Evolutionary conservation across 2,113 vertebrate genomes (phyloP).

Genomic region (Centrocercus urophasianus): DNA sequence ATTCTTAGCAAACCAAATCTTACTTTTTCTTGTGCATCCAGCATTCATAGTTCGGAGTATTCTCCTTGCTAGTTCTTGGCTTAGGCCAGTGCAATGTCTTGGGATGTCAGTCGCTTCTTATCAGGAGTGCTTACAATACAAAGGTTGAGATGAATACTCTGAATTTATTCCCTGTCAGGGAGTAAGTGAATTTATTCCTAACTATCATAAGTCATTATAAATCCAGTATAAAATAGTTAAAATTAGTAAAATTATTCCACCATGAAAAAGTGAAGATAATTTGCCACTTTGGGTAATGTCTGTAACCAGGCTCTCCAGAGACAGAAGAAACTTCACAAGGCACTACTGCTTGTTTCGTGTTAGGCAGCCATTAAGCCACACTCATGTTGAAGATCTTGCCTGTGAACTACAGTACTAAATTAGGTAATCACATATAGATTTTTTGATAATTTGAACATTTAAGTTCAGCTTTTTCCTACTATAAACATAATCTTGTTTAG

Average conservation of each 20-base stretch:
- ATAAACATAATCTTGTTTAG: not conserved
- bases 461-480: not conserved
- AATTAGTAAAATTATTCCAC: not conserved
- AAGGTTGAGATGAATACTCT: not conserved
- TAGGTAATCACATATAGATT: not conserved
- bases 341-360: not conserved
- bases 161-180: not conserved
- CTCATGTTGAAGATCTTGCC: not conserved
- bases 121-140: not conserved
- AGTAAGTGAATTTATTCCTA: not conserved
- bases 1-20: not conserved
- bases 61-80: not conserved
- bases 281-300: not conserved
- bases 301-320: not conserved
- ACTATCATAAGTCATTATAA: not conserved
- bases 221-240: not conserved
- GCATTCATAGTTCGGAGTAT: not conserved
- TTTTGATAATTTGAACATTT: not conserved
- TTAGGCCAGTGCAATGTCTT: not conserved
- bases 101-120: not conserved
- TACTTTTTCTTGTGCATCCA: accelerated
- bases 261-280: not conserved
- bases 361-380: not conserved
- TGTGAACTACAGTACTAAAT: not conserved
- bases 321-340: not conserved